Conservation (phyloP, 2,888 invertebrate species). For the Labia minor region DNA sequence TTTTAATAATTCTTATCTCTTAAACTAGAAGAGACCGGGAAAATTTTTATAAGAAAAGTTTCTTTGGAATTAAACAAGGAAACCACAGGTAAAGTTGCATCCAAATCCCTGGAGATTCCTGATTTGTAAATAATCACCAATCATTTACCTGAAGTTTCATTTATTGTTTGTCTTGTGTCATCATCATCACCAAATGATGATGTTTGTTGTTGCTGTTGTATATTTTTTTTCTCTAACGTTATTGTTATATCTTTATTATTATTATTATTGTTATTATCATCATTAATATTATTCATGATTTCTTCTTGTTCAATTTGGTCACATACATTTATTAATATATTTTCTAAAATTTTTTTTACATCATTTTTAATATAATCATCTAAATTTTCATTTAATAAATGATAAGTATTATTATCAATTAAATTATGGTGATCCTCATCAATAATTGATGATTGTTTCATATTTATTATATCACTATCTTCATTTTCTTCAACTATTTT, state of each 20-base stretch:
- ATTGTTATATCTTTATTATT: not conserved
- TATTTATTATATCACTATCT: not conserved
- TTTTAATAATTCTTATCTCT: too few species aligned
- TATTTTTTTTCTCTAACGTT: not conserved
- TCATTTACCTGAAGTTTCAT: too few species aligned
- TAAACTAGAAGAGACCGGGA: too few species aligned
- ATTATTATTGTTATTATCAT: not conserved
- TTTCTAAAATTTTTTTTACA: not conserved
- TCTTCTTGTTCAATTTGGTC: not conserved
- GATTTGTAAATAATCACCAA: too few species aligned
- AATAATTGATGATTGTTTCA: too few species aligned
- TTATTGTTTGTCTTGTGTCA: not conserved
- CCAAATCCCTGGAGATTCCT: too few species aligned
- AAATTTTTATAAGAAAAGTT: too few species aligned
- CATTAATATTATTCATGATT: not conserved
- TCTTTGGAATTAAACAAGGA: too few species aligned
- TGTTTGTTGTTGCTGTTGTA: not conserved
- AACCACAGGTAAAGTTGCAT: too few species aligned
- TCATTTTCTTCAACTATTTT: not conserved
- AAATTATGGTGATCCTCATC: too few species aligned
- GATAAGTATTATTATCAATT: too few species aligned
- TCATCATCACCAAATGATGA: too few species aligned
- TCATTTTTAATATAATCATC: not conserved
- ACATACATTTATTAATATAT: not conserved
- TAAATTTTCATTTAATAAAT: not conserved